Percentiles rank a stretch among this genome's conserved stretches.
phyloP scores from a whole-genome alignment of 2,797 vertebrate species.

The Pipistrellus nathusii region DNA sequence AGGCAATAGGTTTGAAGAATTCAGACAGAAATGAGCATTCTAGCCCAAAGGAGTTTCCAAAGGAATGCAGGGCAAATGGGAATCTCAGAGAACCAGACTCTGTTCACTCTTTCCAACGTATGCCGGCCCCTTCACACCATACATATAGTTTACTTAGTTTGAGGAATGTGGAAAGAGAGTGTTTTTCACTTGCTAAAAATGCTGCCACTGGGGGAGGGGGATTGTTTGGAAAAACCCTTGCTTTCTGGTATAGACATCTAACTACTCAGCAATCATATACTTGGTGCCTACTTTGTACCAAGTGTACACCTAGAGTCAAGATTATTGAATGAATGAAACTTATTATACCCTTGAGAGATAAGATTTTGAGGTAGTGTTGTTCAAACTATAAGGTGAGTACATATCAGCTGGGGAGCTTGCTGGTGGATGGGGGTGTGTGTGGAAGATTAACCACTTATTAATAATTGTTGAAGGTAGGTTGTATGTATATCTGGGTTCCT shows the following conservation, averaged over 20 bases:
- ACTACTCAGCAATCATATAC: neutral
- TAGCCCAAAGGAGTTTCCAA: neutral
- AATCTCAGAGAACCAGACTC: neutral
- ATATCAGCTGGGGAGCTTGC: neutral
- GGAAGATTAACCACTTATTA: neutral
- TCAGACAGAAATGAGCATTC: neutral
- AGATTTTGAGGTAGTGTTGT: neutral
- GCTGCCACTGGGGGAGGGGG: too few species aligned
- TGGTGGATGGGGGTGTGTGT: neutral
- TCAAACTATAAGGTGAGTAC: neutral
- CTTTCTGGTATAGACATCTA: neutral
- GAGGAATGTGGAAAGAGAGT: neutral
- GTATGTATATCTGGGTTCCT: neutral
- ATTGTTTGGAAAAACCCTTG: neutral
- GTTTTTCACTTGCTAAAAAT: conserved; percentile 3
- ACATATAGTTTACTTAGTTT: neutral
- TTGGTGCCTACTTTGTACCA: neutral
- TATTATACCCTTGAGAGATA: neutral
- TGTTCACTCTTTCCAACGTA: neutral
- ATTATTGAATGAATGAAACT: neutral
- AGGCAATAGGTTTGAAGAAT: conserved; percentile 19
- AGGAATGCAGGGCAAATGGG: neutral
- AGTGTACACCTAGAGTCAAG: neutral
- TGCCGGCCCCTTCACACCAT: neutral
- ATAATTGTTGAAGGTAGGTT: neutral